Base-by-base conservation (phyloP, 2,888 invertebrate species). In the Stenolophus ochropezus region DNA sequence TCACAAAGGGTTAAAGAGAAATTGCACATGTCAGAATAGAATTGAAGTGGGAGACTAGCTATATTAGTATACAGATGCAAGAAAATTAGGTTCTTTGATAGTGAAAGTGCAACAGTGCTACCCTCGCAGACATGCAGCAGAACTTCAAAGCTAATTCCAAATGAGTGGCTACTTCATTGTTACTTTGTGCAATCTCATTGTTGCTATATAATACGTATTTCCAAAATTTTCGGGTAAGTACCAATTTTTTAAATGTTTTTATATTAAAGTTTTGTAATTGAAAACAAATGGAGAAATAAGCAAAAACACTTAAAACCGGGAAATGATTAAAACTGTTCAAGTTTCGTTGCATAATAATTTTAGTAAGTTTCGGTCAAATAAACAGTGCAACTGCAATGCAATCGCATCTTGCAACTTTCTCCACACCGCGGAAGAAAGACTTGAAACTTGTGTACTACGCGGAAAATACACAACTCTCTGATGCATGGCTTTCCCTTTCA, bases 41-140 rank as follows among this genome's bases (percentile, higher is more conserved):
- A 58, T 14, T 21, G 56, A 65, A 61, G 85, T 84, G 85, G 85
- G 84, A 82, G 84, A 83, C 81, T 82, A 76, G 58, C 75, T 85
- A 85, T 85, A 85, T 83, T 83, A 85, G 58, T 61, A 82, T 79
- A 80, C 71, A 80, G 53, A 82, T 69, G 73, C 61, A 82, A 74
- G 80, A 76, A 51, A 73, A 56, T 73, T 80, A 47, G 20, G 25
- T 61, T 80, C 47, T 61, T 16, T 80, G 33, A 73, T 53, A 69
- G 80, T 53, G 71, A 80, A 80, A 80, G 80, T 73, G 23, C 23
- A 61, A 65, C 65, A 49, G 47, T 65, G 21, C 18, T 27, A 69
- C 27, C 53, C 27, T 53, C 21, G n/a, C 2, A 69, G 33, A 49
- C 8, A 14, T 11, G 8, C n/a, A n/a, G n/a, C n/a, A n/a, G n/a